Percentiles rank a stretch among this genome's conserved stretches.
phyloP scores from a whole-genome alignment of 2,113 vertebrate genomes.

The Seriola dumerili region DNA sequence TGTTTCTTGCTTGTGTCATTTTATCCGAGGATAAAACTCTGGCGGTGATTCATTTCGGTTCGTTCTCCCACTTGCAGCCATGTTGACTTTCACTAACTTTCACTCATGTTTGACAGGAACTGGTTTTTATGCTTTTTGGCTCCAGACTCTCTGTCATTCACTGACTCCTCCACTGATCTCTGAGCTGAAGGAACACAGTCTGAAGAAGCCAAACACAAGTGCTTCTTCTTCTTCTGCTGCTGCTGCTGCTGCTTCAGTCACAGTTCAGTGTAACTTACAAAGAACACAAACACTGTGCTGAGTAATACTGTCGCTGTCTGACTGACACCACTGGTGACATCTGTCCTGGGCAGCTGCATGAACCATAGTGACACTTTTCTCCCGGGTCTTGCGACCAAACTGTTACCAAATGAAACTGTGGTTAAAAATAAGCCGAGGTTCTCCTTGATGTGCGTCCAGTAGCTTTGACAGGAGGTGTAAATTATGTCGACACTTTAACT shows the following conservation, averaged over 20 bases:
- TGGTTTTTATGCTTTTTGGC: background rate
- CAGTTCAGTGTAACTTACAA: background rate
- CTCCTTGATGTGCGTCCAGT: background rate
- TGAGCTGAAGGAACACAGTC: background rate
- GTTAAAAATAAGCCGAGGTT: too few species aligned
- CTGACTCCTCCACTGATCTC: background rate
- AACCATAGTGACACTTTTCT: too few species aligned
- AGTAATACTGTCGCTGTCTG: too few species aligned
- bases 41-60: constrained; percentile 19
- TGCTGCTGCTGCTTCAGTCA: background rate
- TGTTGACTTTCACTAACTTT: constrained; percentile 27
- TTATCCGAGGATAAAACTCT: constrained; percentile 40
- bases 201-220: background rate
- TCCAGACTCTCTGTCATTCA: background rate
- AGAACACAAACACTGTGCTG: too few species aligned
- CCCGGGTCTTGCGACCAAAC: too few species aligned
- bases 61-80: constrained; percentile 18
- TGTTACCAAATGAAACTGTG: too few species aligned
- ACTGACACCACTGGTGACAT: too few species aligned
- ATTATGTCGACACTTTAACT: too few species aligned
- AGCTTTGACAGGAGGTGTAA: background rate
- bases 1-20: constrained; percentile 32
- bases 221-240: background rate
- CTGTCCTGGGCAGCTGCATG: too few species aligned
- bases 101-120: constrained; percentile 21